Conservation (phyloP, 2,888 invertebrate genomes). For the Phyllotreta striolata region DNA sequence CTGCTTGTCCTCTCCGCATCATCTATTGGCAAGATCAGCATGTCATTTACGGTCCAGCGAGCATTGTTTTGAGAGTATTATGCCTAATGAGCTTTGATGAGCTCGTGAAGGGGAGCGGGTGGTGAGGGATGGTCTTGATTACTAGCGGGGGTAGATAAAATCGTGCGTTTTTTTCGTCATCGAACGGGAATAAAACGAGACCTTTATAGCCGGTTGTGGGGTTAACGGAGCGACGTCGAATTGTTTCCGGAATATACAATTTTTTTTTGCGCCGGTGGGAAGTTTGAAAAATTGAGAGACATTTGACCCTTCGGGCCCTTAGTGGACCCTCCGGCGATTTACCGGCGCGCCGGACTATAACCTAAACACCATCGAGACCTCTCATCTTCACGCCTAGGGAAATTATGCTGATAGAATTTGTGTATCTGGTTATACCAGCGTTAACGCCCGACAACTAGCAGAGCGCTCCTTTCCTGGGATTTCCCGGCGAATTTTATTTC, state of each 20-base stretch:
- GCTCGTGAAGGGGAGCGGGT: not conserved
- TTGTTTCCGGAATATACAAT: too few species aligned
- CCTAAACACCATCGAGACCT: constrained; percentile 44
- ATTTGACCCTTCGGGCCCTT: constrained; percentile 23
- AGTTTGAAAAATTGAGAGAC: constrained; percentile 6
- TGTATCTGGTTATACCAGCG: constrained; percentile 42
- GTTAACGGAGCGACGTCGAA: too few species aligned
- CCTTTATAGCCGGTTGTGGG: too few species aligned
- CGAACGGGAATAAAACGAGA: too few species aligned
- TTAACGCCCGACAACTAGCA: constrained; percentile 34
- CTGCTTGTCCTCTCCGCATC: not conserved
- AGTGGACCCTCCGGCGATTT: constrained; percentile 39
- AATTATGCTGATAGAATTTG: constrained; percentile 48
- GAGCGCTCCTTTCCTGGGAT: constrained; percentile 38
- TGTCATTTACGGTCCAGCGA: constrained; percentile 28
- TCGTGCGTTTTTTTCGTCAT: too few species aligned
- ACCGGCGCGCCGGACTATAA: constrained; percentile 38
- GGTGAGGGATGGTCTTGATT: too few species aligned
- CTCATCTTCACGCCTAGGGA: constrained; percentile 47
- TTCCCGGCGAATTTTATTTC: constrained; percentile 34
- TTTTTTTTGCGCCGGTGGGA: not conserved
- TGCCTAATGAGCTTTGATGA: constrained; percentile 26
- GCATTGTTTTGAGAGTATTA: constrained; percentile 23
- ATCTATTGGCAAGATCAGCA: constrained; percentile 6
- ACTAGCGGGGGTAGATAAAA: too few species aligned